Evolutionary conservation across 2,888 invertebrate species (phyloP), one percentile per base, ranked within the genome.

Genomic region (Lamellibrachia satsuma): DNA sequence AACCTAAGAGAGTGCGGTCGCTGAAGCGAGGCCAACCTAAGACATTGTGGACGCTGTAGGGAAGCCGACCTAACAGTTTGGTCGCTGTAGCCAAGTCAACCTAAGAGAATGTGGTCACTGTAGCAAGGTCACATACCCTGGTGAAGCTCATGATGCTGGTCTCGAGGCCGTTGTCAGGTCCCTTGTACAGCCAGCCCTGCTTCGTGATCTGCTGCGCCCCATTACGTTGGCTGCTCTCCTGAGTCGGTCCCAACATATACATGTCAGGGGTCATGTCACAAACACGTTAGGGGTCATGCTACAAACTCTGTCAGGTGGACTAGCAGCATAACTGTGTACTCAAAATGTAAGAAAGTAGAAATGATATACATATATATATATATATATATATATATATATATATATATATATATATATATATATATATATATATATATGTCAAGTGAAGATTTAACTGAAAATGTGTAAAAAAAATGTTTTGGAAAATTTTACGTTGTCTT

Each of bases 111-210:
- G 55, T 55, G 55, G 55, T 9, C 3, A 9, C 55, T 9, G 9
- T 55, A 55, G 55, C 9, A 55, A 55, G 55, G 55, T 7, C 6
- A 91, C 95, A 93, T 94, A 97, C 97, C 95, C 98, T 98, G 52
- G 98, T 98, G 94, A 99, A 98, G 96, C 98, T 98, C 97, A 99
- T 98, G 97, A 98, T 98, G 94, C 98, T 97, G 93, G 95, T 95
- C 93, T 99, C 99, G 92, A 98, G 98, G 93, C 98, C 98, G 93
- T 98, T 98, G 97, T 99, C 99, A 8, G 99, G 98, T 91, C 99
- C 99, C 97, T 98, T 99, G 97, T 98, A 97, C 95, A 99, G 97
- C 97, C 98, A 98, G 0, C 99, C 99, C 96, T 98, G 98, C 97
- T 98, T 99, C 92, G 98, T 98, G 94, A 98, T 98, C 91, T 93